Evolutionary conservation across 2,797 vertebrate genomes (phyloP).

Genomic region (Microtus obscurus): DNA sequence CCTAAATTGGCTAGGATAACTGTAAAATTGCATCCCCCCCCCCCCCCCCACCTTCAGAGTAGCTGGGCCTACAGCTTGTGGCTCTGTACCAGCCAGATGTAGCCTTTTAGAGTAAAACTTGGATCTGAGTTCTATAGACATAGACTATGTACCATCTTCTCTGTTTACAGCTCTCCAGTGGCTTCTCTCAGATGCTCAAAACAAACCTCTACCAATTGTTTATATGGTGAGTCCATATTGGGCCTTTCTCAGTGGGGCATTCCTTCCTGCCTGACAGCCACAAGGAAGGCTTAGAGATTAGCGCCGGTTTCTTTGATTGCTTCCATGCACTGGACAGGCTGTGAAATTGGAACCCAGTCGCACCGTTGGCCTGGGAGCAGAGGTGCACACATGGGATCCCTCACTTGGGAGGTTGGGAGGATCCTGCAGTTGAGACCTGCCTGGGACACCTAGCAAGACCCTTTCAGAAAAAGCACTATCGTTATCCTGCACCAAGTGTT

Average conservation of each 20-base stretch:
- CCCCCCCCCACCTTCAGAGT: not conserved
- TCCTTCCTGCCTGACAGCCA: not conserved
- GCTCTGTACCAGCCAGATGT: not conserved
- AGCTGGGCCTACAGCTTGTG: too few relatives aligned
- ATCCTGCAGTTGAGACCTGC: not conserved
- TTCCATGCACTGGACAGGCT: not conserved
- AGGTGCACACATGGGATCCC: not conserved
- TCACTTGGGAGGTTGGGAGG: not conserved
- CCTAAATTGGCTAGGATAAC: not conserved
- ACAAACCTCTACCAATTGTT: not conserved
- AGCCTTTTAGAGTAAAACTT: constrained; percentile 9
- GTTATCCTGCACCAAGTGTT: not conserved
- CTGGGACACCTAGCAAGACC: not conserved
- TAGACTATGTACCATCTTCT: not conserved
- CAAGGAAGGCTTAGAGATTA: not conserved
- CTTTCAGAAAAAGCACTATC: not conserved
- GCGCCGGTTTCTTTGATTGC: not conserved
- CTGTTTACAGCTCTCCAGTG: not conserved
- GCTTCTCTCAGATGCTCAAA: not conserved
- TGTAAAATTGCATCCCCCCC: not conserved
- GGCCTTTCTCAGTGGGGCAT: not conserved
- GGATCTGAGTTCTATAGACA: not conserved
- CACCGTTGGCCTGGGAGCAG: too few relatives aligned
- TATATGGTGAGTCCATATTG: not conserved
- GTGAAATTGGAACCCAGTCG: not conserved